These are phyloP conservation scores for Temnothorax longispinosus DNA, from an alignment of 1,140 invertebrate genomes.

Conservation along the genomic window DNA sequence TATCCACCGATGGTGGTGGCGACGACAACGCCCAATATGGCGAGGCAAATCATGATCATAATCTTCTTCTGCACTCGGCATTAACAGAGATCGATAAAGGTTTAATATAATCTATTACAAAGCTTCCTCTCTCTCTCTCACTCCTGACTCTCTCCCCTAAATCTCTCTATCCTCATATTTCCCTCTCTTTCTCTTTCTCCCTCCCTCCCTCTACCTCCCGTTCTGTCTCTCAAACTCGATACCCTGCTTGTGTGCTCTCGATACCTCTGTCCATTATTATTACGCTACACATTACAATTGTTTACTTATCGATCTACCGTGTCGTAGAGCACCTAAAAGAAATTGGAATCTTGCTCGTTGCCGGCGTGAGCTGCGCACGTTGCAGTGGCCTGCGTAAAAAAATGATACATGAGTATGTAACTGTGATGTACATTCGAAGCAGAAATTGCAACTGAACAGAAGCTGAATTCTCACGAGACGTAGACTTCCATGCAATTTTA, in stretches of 20 bases:
- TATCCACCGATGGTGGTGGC: conserved; percentile 91
- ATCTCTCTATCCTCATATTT: conserved; percentile 28
- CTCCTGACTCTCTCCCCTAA: conserved; percentile 18
- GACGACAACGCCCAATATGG: conserved; percentile 94
- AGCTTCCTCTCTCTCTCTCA: conserved; percentile 7
- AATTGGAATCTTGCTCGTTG: conserved; percentile 43
- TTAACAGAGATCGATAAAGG: conserved; percentile 81
- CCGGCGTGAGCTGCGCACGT: neutral
- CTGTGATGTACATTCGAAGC: neutral
- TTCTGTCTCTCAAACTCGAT: neutral
- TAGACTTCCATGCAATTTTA: neutral
- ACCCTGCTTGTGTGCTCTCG: conserved; percentile 1
- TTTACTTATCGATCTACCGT: conserved; percentile 29
- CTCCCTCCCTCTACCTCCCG: conserved; percentile 71
- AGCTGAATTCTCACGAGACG: neutral
- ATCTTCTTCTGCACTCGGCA: conserved; percentile 98
- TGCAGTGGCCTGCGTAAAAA: conserved; percentile 34
- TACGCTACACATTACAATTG: conserved; percentile 29
- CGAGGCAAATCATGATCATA: conserved; percentile 98
- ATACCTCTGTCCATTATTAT: conserved; percentile 52
- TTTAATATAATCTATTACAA: conserved; percentile 70
- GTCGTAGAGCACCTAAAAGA: conserved; percentile 46
- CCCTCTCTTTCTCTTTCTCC: conserved; percentile 63
- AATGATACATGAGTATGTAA: conserved; percentile 30
- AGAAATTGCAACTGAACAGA: neutral